These are phyloP conservation scores for Pristis pectinata DNA, from an alignment of 2,797 vertebrate genomes.

Conservation along the genomic window DNA sequence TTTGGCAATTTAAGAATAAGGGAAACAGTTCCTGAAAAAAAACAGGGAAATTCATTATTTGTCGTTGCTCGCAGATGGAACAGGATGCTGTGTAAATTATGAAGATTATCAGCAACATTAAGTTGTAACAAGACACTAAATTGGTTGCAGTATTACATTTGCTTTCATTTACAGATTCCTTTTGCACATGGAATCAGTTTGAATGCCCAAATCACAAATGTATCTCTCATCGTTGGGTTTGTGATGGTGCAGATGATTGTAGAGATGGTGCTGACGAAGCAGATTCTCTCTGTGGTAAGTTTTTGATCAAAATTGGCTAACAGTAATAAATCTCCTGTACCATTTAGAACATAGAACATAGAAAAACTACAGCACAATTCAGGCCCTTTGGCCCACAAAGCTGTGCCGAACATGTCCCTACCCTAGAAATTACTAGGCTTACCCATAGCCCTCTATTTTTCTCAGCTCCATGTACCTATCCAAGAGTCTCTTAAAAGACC, in stretches of 20 bases:
- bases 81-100: not conserved
- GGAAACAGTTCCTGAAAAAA: not conserved
- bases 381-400: too few species aligned
- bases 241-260: slow-evolving; percentile 88
- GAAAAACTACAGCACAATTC: too few species aligned
- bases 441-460: too few species aligned
- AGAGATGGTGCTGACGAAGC: slow-evolving; percentile 83
- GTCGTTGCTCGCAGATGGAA: not conserved
- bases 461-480: too few species aligned
- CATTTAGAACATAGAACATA: too few species aligned
- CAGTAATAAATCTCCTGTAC: not conserved
- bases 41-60: not conserved
- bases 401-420: too few species aligned
- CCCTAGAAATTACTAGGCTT: too few species aligned
- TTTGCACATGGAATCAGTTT: slow-evolving; percentile 81
- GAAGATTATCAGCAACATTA: too few species aligned
- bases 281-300: slow-evolving; percentile 81
- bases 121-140: not conserved
- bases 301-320: not conserved
- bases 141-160: slow-evolving; percentile 40
- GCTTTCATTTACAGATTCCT: slow-evolving; percentile 65
- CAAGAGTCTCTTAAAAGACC: too few species aligned
- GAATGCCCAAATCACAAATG: slow-evolving; percentile 83
- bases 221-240: slow-evolving; percentile 87
- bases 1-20: not conserved